A percentile compares a stretch with the other conserved stretches of the same genome.
phyloP scores from a whole-genome alignment of 2,888 invertebrate genomes.

The Himalopsyche anomala region DNA sequence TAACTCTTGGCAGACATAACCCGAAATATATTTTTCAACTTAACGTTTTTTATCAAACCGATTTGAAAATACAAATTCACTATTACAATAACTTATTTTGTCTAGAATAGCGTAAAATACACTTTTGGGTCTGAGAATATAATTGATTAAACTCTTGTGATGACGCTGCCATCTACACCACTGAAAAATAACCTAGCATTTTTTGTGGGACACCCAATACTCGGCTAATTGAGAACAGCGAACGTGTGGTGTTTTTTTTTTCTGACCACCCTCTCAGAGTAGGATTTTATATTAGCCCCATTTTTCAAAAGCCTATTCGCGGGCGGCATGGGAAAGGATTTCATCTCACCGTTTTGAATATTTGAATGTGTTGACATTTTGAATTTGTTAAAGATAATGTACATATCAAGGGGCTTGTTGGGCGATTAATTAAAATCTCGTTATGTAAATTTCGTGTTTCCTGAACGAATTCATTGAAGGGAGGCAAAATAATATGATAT shows the following conservation, averaged over 20 bases:
- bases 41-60: too few species aligned
- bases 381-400: slow-evolving; percentile 43
- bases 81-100: too few species aligned
- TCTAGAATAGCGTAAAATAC: too few species aligned
- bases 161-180: background rate
- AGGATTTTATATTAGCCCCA: slow-evolving; percentile 29
- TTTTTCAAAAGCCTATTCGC: slow-evolving; percentile 17
- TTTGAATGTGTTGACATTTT: slow-evolving; percentile 34
- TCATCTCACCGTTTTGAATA: slow-evolving; percentile 36
- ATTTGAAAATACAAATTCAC: too few species aligned
- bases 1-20: too few species aligned
- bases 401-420: slow-evolving; percentile 31
- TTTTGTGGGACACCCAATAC: slow-evolving; percentile 48
- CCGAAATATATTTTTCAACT: too few species aligned
- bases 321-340: background rate
- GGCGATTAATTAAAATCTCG: slow-evolving; percentile 35
- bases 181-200: background rate
- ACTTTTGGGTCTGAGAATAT: background rate
- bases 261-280: slow-evolving; percentile 30
- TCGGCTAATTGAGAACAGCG: slow-evolving; percentile 35
- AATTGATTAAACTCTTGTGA: background rate
- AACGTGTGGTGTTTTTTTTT: slow-evolving; percentile 23
- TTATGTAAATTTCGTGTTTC: slow-evolving; percentile 27
- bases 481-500: slow-evolving; percentile 1
- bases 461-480: background rate